Base-by-base conservation (phyloP, 2,888 invertebrate genomes). In the Parnassius mnemosyne region DNA sequence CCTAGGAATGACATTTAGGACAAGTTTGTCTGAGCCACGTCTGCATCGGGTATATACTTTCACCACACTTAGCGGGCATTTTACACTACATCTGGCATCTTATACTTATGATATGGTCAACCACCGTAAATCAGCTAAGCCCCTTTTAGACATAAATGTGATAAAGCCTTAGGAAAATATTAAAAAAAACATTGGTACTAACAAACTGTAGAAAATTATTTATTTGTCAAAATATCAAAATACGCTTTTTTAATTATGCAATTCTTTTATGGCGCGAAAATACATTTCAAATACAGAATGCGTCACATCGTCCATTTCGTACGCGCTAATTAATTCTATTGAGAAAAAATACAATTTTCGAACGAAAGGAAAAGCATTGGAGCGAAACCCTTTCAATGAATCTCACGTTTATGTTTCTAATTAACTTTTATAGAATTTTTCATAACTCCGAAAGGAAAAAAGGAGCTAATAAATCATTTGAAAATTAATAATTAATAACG, bases 401-500 rank as follows among this genome's bases (percentile, higher is more conserved):
- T 71, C 67, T 76, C 78, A 75, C 80, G 81, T 81, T 79, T 76
- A 72, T 77, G 76, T 78, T 75, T 71, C 77, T 80, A 87, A 86
- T 85, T 86, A 84, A 81, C 79, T 83, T 80, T 79, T 75, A 78
- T 79, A 79, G 79, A 82, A 81, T 81, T 83, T 85, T 83, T 84
- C 81, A 81, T 81, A 82, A 80, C 77, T 79, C 77, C 70, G 63
- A 46, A 20, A n/a, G 42, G 44, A 67, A 67, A 70, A 76, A 75
- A 77, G 75, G 77, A 75, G 78, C 74, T 84, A 84, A 90, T 89
- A 89, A 90, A 89, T 91, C 89, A 89, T 84, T 85, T 77, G 81
- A 69, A 78, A 90, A 89, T 91, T 89, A 89, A 89, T 90, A 89
- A 89, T 89, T 86, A 87, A 88, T 86, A 83, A 71, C 71, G 77